Evolutionary conservation across 2,888 invertebrate species (phyloP).

Genomic region (Nemapogon koenigi): DNA sequence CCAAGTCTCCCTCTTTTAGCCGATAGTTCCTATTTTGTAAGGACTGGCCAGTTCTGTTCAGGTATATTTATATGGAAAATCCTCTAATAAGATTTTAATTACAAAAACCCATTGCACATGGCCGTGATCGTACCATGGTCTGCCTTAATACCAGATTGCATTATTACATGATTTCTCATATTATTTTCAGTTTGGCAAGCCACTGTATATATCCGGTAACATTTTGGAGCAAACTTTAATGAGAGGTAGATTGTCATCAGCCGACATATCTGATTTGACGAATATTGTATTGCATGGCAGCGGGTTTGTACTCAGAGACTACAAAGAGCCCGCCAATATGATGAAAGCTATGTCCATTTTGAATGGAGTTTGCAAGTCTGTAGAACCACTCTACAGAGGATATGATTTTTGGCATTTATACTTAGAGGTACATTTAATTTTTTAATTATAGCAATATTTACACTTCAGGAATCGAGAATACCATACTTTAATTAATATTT

Average conservation of each 20-base stretch:
- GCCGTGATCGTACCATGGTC: no score
- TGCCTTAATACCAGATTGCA: no score
- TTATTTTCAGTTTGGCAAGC: conserved; percentile 38
- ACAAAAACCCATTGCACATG: no score
- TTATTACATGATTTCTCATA: no score
- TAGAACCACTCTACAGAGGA: conserved; percentile 30
- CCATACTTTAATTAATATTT: no score
- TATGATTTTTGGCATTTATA: conserved; percentile 27
- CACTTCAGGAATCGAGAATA: no score
- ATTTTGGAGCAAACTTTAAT: conserved; percentile 25
- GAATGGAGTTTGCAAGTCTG: conserved; percentile 28
- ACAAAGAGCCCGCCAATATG: conserved; percentile 20
- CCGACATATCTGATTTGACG: conserved; percentile 33
- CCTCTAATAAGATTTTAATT: no score
- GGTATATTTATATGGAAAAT: no score
- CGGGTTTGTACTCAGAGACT: conserved; percentile 33
- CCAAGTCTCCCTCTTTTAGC: no score
- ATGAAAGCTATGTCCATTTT: conserved; percentile 25
- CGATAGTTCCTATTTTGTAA: no score
- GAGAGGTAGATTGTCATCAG: conserved; percentile 20
- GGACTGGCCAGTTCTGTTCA: no score
- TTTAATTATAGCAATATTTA: no score
- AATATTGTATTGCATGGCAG: conserved; percentile 38
- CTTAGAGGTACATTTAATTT: conserved; percentile 25
- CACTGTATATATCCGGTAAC: conserved; percentile 36